Evolutionary conservation across 2,888 invertebrate species (phyloP).

Genomic region (Apamea monoglypha): DNA sequence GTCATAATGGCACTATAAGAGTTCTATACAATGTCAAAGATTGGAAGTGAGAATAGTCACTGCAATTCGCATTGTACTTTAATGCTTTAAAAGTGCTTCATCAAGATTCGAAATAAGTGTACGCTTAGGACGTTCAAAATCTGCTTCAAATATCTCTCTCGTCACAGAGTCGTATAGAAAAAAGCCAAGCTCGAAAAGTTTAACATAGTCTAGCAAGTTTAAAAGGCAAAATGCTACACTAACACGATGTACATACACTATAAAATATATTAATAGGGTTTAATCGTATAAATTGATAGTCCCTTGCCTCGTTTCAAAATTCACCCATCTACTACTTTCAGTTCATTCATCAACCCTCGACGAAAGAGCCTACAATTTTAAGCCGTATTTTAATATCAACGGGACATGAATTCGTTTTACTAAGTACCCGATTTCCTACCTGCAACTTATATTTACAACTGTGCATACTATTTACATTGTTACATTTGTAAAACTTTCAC

Average conservation of each 20-base stretch:
- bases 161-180: conserved; percentile 56
- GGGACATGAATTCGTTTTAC: conserved; percentile 34
- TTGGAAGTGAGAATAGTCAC: conserved; percentile 57
- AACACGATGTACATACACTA: conserved; percentile 62
- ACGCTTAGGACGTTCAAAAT: conserved; percentile 42
- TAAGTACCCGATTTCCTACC: conserved; percentile 43
- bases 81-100: conserved; percentile 58
- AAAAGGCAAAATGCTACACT: conserved; percentile 66
- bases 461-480: conserved; percentile 72
- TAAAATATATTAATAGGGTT: conserved; percentile 62
- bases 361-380: conserved; percentile 55
- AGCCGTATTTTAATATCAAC: conserved; percentile 55
- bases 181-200: conserved; percentile 79
- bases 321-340: conserved; percentile 37
- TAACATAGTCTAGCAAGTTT: conserved; percentile 69
- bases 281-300: conserved; percentile 61
- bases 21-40: conserved; percentile 64
- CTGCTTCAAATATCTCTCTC: conserved; percentile 61
- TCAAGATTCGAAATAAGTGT: conserved; percentile 40
- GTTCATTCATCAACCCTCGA: conserved; percentile 50
- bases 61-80: conserved; percentile 66
- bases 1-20: conserved; percentile 81
- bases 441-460: conserved; percentile 68
- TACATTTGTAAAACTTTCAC: conserved; percentile 51
- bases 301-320: conserved; percentile 31